Conservation (phyloP, 1,140 invertebrate genomes). For the Eumeta japonica region DNA sequence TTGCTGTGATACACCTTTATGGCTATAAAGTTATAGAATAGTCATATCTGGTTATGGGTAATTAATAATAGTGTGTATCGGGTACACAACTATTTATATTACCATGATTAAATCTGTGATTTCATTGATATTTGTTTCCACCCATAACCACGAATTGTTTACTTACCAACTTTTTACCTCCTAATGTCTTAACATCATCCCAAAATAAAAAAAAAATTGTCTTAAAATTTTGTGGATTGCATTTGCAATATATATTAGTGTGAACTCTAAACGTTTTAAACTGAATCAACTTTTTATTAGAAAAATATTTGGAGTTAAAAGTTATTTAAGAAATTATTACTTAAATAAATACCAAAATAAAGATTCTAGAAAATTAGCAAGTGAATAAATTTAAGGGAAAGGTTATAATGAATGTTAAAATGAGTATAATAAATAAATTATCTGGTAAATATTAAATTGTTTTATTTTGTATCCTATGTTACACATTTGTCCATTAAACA, state of each 20-base stretch:
- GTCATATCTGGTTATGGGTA: slow-evolving; percentile 25
- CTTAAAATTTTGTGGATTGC: too few relatives aligned
- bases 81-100: slow-evolving; percentile 15
- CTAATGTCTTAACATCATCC: too few relatives aligned
- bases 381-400: slow-evolving; percentile 46
- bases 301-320: slow-evolving; percentile 43
- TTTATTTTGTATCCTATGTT: slow-evolving; percentile 15
- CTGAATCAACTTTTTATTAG: slow-evolving; percentile 33
- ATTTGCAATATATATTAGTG: too few relatives aligned
- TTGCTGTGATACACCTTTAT: slow-evolving; percentile 55
- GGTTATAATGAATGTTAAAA: slow-evolving; percentile 36
- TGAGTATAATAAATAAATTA: slow-evolving; percentile 53
- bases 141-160: neutral
- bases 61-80: slow-evolving; percentile 9
- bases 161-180: neutral
- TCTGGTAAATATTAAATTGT: slow-evolving; percentile 16
- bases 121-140: slow-evolving; percentile 20
- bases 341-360: slow-evolving; percentile 51
- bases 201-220: too few relatives aligned
- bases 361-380: slow-evolving; percentile 49
- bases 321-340: slow-evolving; percentile 42
- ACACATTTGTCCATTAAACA: too few relatives aligned
- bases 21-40: slow-evolving; percentile 43
- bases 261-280: slow-evolving; percentile 21
- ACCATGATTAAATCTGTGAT: slow-evolving; percentile 34